Conservation (phyloP, 1,140 invertebrate genomes). For the Caenorhabditis brenneri region DNA sequence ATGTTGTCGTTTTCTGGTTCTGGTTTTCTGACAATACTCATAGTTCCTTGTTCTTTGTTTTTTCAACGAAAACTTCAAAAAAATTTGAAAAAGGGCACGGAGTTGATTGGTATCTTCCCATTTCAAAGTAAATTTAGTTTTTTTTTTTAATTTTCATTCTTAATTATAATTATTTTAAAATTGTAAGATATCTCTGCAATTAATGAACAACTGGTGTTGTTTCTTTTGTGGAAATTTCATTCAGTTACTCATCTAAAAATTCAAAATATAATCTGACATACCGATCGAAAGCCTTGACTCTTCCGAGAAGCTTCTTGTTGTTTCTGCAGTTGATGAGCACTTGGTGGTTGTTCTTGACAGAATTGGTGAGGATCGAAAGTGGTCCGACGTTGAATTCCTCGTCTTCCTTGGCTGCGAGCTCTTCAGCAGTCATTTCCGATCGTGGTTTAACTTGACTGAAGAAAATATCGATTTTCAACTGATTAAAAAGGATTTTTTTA, state of each 20-base stretch:
- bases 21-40: no score
- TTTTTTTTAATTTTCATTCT: no score
- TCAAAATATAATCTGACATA: constrained; percentile 59
- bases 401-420: constrained; percentile 91
- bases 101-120: no score
- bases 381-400: constrained; percentile 99
- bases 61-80: no score
- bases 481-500: background rate
- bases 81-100: no score
- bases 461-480: background rate
- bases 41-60: no score
- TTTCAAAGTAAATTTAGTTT: no score
- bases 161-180: no score
- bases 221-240: no score
- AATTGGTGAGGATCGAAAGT: constrained; percentile 93
- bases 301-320: constrained; percentile 93
- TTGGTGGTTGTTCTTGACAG: constrained; percentile 93
- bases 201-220: constrained; percentile 82
- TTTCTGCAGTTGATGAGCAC: constrained; percentile 82
- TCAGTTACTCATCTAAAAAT: no score
- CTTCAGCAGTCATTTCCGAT: constrained; percentile 92
- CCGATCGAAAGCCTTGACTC: constrained; percentile 98
- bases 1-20: background rate
- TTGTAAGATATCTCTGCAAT: constrained; percentile 89
- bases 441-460: constrained; percentile 73